Evolutionary conservation across 2,113 vertebrate species (phyloP).

Genomic region (Ceuthmochares aereus): DNA sequence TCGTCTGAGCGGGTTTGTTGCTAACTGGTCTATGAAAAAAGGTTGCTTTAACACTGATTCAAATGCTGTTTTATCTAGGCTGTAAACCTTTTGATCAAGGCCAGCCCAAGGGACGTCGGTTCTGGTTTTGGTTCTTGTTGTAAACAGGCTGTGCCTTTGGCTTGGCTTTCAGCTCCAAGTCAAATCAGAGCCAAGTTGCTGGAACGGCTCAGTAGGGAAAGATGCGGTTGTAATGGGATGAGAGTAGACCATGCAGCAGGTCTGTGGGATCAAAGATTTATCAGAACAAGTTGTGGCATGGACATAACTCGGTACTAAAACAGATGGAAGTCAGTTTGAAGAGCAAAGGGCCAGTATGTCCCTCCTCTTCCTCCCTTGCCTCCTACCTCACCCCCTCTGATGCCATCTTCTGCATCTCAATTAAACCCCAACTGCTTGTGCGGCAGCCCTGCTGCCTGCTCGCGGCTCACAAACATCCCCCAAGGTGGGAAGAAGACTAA

Average conservation of each 20-base stretch:
- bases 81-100: conserved; percentile 7
- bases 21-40: background rate
- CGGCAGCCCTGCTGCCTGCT: background rate
- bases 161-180: background rate
- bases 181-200: background rate
- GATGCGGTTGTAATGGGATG: background rate
- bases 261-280: background rate
- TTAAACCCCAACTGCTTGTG: background rate
- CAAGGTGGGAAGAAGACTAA: background rate
- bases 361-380: background rate
- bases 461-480: fast-evolving
- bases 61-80: background rate
- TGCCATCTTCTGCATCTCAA: background rate
- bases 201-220: background rate
- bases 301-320: background rate
- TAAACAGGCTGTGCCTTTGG: background rate
- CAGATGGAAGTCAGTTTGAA: background rate
- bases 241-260: background rate
- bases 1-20: background rate
- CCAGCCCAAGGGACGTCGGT: background rate
- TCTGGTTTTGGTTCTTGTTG: background rate
- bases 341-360: background rate
- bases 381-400: background rate
- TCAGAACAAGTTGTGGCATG: background rate
- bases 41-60: conserved; percentile 10